Percentiles rank a stretch among this genome's conserved stretches.
Evolutionary conservation across 2,113 vertebrate species (phyloP).

Genomic region (Phoenicopterus ruber): DNA sequence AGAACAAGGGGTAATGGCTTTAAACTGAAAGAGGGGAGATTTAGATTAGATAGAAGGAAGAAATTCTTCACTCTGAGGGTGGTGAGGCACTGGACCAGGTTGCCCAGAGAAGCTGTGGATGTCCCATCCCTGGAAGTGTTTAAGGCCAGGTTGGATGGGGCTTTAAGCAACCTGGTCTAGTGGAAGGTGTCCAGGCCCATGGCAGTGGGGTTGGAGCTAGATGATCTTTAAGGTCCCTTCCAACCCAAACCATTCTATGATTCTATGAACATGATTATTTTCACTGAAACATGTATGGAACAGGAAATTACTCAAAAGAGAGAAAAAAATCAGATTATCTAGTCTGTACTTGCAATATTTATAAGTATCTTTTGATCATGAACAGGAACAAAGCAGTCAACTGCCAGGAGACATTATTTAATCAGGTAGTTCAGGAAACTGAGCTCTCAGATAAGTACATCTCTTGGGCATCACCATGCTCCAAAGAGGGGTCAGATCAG

Average conservation of each 20-base stretch:
- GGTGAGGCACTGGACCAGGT: not conserved
- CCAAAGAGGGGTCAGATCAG: not conserved
- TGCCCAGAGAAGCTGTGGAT: not conserved
- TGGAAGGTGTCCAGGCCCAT: not conserved
- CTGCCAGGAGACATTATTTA: not conserved
- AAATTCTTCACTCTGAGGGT: not conserved
- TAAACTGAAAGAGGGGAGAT: too few relatives aligned
- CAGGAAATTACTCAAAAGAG: not conserved
- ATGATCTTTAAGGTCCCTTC: not conserved
- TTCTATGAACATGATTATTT: not conserved
- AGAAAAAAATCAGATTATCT: not conserved
- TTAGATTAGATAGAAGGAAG: not conserved
- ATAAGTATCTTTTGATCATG: not conserved
- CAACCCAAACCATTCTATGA: too few relatives aligned
- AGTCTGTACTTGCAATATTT: not conserved
- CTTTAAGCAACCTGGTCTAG: not conserved
- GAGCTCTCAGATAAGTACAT: not conserved
- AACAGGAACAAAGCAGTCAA: not conserved
- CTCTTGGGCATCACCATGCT: not conserved
- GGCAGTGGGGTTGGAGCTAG: fast-evolving
- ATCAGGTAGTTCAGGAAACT: not conserved
- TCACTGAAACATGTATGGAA: not conserved
- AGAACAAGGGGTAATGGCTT: not conserved
- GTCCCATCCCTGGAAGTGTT: not conserved
- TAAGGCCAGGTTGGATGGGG: not conserved